A percentile compares a stretch with the other conserved stretches of the same genome.
These are phyloP conservation scores for Melitaea athalia DNA, from an alignment of 2,888 invertebrate genomes.

Conservation along the genomic window DNA sequence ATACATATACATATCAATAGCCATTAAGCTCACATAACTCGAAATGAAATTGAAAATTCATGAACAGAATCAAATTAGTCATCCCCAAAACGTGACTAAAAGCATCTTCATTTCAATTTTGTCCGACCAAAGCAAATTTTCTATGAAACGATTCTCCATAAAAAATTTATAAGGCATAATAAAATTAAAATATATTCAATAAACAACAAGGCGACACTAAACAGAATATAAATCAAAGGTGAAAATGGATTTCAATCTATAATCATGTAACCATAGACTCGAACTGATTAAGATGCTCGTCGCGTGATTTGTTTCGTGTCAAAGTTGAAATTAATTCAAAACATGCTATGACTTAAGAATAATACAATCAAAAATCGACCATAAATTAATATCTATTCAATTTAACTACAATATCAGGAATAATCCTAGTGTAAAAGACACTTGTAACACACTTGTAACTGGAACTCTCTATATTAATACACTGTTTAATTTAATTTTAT, in stretches of 20 bases:
- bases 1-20: not conserved
- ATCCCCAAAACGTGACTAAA: not conserved
- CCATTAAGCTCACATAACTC: not conserved
- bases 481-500: too few relatives aligned
- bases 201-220: slow-evolving; percentile 31
- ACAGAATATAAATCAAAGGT: slow-evolving; percentile 37
- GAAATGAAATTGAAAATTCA: not conserved
- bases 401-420: not conserved
- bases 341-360: slow-evolving; percentile 43
- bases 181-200: slow-evolving; percentile 18
- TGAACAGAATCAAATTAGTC: not conserved
- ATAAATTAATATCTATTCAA: not conserved
- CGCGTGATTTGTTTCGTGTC: slow-evolving; percentile 71
- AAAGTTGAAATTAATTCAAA: slow-evolving; percentile 77
- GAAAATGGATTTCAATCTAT: slow-evolving; percentile 52
- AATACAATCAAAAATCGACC: not conserved
- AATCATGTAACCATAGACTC: slow-evolving; percentile 52
- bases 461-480: too few relatives aligned
- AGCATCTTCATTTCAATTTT: not conserved
- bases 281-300: slow-evolving; percentile 67
- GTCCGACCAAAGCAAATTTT: not conserved
- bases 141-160: not conserved
- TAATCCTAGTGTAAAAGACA: not conserved
- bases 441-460: not conserved
- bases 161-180: slow-evolving; percentile 4